Evolutionary conservation across 2,113 vertebrate species (phyloP), one percentile per base, ranked within the genome.

Genomic region (Phylloscopus trochilus): DNA sequence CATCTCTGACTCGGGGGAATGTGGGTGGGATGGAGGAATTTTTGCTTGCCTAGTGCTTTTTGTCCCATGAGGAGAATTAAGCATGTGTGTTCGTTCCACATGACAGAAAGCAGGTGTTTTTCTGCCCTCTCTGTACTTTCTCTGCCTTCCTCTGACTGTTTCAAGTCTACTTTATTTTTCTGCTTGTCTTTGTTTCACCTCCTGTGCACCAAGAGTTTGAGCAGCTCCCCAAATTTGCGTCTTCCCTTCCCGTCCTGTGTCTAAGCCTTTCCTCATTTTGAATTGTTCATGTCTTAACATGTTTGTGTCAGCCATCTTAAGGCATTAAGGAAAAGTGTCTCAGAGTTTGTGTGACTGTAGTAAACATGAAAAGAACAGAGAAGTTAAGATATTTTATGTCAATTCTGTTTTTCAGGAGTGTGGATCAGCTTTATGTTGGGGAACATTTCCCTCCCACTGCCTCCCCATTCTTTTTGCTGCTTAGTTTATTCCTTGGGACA

Each of bases 401-500:
- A 11, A 35, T 70, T 93, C 33, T 96, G 2, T 96, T 89, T 96
- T 97, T 63, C 97, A 99, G 99, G 98, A 99, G 99, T 35, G 98
- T 99, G 92, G 98, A 97, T 72, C 96, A 77, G 28, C 88, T 96
- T 67, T 83, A 96, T 46, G 96, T 95, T 15, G 98, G 97, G 75
- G 98, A 98, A 86, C 84, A 95, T 49, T 97, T 98, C 85, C 98
- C 99, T 67, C 90, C 98, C 82, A 99, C 98, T 1, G 97, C 95
- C 43, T 99, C 98, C 7, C 96, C 95, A 6, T 94, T 97, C 86
- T 99, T 97, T 79, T 95, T 99, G 97, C 67, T 98, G 62, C 93
- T 98, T 94, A 99, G 98, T 90, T 96, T 99, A 93, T 90, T 99
- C 41, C 97, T 99, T 97, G 99, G 99, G 47, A 99, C 99, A 10